phyloP scores from a whole-genome alignment of 2,888 invertebrate species.

The Eupithecia vulgata region DNA sequence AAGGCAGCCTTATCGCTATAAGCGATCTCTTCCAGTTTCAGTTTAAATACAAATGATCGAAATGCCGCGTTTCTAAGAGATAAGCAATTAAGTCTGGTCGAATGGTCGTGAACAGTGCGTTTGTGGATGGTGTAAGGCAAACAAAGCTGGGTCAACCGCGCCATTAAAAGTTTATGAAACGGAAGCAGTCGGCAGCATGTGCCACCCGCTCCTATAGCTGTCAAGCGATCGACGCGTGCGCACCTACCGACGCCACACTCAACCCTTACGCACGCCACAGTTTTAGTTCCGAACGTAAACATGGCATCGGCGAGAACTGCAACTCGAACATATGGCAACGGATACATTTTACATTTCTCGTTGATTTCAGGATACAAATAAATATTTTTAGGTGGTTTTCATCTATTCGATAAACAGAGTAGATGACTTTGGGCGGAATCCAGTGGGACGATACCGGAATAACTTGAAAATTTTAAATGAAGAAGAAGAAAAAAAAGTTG shows the following conservation, averaged over 20 bases:
- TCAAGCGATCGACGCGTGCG: slow-evolving; percentile 72
- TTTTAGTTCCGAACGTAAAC: slow-evolving; percentile 40
- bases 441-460: no score
- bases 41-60: slow-evolving; percentile 34
- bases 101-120: slow-evolving; percentile 64
- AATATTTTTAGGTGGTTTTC: neutral
- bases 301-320: slow-evolving; percentile 24
- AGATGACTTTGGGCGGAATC: no score
- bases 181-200: slow-evolving; percentile 80
- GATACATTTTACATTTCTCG: slow-evolving; percentile 23
- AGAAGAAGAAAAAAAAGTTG: no score
- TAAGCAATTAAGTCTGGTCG: slow-evolving; percentile 74
- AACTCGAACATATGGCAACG: slow-evolving; percentile 31
- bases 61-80: slow-evolving; percentile 46
- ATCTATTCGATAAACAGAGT: neutral
- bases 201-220: slow-evolving; percentile 72
- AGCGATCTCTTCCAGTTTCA: slow-evolving; percentile 29
- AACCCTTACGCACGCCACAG: slow-evolving; percentile 37
- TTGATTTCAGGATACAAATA: slow-evolving; percentile 14
- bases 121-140: slow-evolving; percentile 76
- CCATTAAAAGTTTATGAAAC: slow-evolving; percentile 81
- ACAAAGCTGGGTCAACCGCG: slow-evolving; percentile 83
- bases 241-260: slow-evolving; percentile 40
- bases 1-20: no score
- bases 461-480: no score